Percentiles rank a stretch among this genome's conserved stretches.
phyloP scores from a whole-genome alignment of 2,113 vertebrate species.

The Indicator indicator region DNA sequence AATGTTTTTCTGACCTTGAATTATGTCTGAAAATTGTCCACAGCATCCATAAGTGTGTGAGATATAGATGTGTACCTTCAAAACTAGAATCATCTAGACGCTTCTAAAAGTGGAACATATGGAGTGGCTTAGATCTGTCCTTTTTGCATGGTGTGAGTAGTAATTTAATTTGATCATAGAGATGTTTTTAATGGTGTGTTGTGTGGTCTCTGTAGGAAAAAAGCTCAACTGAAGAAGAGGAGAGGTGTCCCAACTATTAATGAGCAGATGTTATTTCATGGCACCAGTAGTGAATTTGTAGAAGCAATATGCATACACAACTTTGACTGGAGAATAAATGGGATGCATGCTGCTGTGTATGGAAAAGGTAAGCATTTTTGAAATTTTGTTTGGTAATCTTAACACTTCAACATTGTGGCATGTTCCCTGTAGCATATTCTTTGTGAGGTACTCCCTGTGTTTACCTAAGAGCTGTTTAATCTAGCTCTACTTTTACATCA shows the following conservation, averaged over 20 bases:
- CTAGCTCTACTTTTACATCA: not conserved
- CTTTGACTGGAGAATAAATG: conserved; percentile 96
- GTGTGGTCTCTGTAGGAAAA: conserved; percentile 83
- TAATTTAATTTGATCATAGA: not conserved
- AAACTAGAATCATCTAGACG: not conserved
- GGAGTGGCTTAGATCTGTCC: not conserved
- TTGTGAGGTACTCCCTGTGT: not conserved
- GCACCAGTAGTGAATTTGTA: conserved; percentile 94
- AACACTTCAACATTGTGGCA: not conserved
- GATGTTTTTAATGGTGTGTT: not conserved
- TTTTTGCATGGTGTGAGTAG: not conserved
- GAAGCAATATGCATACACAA: conserved; percentile 97
- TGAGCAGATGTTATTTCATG: conserved; percentile 96
- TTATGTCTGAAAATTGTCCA: not conserved
- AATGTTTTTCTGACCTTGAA: not conserved
- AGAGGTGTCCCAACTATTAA: conserved; percentile 85
- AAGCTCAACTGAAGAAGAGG: conserved; percentile 92
- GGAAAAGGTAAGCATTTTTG: conserved; percentile 87
- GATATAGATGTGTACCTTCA: not conserved
- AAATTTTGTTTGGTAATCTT: not conserved
- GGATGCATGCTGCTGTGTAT: conserved; percentile 91
- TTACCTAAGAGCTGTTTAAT: not conserved
- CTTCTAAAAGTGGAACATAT: not conserved
- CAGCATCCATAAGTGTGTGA: not conserved
- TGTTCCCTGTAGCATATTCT: not conserved